Evolutionary conservation across 1,140 invertebrate species (phyloP).

Genomic region (Caenorhabditis remanei): DNA sequence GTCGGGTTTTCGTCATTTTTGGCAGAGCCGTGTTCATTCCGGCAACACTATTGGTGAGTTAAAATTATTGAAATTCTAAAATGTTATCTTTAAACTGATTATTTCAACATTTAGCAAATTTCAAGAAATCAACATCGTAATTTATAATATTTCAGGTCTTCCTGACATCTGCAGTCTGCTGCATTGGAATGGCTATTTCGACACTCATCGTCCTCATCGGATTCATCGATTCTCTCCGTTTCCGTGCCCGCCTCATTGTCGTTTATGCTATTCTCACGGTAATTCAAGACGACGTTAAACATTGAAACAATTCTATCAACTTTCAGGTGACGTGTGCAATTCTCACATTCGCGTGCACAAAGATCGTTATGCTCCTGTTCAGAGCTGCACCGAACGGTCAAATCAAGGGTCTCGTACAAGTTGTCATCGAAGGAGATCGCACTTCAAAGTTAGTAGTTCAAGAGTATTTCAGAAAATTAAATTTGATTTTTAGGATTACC

Average conservation of each 20-base stretch:
- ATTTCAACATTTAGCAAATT: too few species aligned
- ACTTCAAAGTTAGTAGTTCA: conserved; percentile 37
- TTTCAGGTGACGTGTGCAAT: conserved; percentile 52
- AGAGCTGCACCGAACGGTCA: conserved; percentile 56
- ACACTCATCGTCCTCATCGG: conserved; percentile 46
- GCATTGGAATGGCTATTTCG: conserved; percentile 26
- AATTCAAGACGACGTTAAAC: not conserved
- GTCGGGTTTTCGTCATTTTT: not conserved
- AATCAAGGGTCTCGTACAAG: conserved; percentile 44
- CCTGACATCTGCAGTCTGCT: conserved; percentile 27
- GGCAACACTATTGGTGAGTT: not conserved
- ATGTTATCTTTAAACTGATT: too few species aligned
- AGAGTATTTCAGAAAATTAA: not conserved
- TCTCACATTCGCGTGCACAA: conserved; percentile 35
- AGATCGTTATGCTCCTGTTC: conserved; percentile 52
- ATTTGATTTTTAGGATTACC: not conserved
- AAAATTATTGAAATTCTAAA: too few species aligned
- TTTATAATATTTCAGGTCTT: conserved; percentile 1
- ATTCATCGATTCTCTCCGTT: conserved; percentile 51
- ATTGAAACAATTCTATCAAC: not conserved
- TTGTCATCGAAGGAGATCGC: conserved; percentile 58
- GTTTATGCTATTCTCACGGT: conserved; percentile 46
- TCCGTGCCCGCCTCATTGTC: not conserved
- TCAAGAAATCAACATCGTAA: too few species aligned
- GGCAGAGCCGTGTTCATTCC: conserved; percentile 25